These are phyloP conservation scores for Phaethon lepturus DNA, from an alignment of 2,113 vertebrate species.

Conservation along the genomic window DNA sequence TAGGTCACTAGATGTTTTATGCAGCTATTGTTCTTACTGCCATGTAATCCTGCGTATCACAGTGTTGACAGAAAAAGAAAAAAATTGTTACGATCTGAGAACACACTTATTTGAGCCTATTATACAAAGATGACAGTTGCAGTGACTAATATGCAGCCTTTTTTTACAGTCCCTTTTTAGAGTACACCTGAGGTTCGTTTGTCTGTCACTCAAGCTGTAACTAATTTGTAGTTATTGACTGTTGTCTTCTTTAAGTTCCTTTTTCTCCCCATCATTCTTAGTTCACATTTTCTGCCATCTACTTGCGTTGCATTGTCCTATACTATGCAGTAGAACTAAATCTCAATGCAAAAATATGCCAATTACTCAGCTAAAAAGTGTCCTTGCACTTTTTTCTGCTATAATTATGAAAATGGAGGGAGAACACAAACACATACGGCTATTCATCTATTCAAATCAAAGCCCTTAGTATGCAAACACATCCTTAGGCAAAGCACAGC, in stretches of 20 bases:
- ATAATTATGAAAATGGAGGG: neutral
- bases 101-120: neutral
- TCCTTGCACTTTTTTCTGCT: neutral
- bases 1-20: neutral
- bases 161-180: neutral
- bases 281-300: neutral
- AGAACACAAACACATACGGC: neutral
- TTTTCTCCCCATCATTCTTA: neutral
- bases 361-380: neutral
- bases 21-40: neutral
- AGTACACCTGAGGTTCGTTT: neutral
- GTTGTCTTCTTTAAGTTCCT: neutral
- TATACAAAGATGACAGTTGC: neutral
- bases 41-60: neutral
- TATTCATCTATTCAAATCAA: neutral
- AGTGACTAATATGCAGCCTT: neutral
- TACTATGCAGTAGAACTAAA: neutral
- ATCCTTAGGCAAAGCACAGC: neutral
- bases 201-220: neutral
- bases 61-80: neutral
- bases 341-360: neutral
- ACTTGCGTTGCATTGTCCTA: neutral
- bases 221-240: neutral
- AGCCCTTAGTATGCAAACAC: conserved; percentile 2
- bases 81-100: accelerated